Evolutionary conservation across 2,113 vertebrate genomes (phyloP).

Genomic region (Gobius niger): DNA sequence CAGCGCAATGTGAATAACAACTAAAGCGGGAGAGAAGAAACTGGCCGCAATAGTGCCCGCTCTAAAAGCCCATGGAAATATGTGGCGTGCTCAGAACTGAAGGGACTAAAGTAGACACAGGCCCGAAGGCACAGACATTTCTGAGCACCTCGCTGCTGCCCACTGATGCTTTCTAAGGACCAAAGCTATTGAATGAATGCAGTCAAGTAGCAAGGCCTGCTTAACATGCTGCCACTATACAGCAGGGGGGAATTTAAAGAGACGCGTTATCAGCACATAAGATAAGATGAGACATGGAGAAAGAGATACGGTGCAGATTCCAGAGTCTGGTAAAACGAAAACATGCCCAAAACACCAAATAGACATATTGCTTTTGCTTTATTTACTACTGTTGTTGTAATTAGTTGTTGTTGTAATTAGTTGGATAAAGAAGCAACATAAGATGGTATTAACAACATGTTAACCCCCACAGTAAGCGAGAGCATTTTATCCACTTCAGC

Average conservation of each 20-base stretch:
- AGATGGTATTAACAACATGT: too few species aligned
- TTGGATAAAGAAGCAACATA: too few species aligned
- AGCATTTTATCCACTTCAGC: too few species aligned
- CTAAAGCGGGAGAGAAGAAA: slow-evolving; percentile 1
- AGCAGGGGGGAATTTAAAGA: neutral
- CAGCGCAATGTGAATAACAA: slow-evolving; percentile 10
- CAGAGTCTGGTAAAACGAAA: neutral
- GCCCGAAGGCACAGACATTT: slow-evolving; percentile 49
- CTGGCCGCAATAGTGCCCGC: neutral
- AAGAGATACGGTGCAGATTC: neutral
- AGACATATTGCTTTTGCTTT: neutral
- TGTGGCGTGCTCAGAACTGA: slow-evolving; percentile 13
- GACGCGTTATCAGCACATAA: neutral
- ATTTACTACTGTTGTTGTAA: too few species aligned
- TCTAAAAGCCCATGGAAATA: slow-evolving; percentile 9
- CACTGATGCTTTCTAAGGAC: slow-evolving; percentile 4
- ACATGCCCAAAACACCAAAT: neutral
- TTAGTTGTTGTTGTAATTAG: too few species aligned
- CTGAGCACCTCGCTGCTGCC: slow-evolving; percentile 21
- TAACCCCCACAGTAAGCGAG: too few species aligned
- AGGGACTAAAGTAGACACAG: slow-evolving; percentile 24
- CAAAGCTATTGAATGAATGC: slow-evolving; percentile 7
- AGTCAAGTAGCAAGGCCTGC: slow-evolving; percentile 2
- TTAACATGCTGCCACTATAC: neutral
- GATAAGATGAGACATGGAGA: neutral